phyloP scores from a whole-genome alignment of 92 coral and sea anemone genomes.

The Paragorgia papillata region DNA sequence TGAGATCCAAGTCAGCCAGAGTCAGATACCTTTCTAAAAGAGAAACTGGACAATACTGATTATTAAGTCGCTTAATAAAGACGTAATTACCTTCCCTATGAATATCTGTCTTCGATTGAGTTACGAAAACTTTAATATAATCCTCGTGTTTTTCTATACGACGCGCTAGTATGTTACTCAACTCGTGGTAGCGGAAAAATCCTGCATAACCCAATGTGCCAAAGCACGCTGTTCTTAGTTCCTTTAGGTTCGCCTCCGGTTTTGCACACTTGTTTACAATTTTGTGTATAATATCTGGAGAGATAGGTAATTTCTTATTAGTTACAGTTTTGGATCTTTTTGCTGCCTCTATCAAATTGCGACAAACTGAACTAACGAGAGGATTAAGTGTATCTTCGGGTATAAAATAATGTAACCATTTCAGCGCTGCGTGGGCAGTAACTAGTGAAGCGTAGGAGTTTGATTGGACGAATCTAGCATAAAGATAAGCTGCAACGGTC shows the following conservation, averaged over 20 bases:
- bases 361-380: conserved; percentile 9
- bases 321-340: conserved; percentile 34
- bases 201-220: conserved; percentile 60
- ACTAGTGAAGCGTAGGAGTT: conserved; percentile 22
- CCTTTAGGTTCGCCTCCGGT: conserved; percentile 33
- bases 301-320: conserved; percentile 40
- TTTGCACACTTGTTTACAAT: conserved; percentile 32
- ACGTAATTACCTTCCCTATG: conserved; percentile 43
- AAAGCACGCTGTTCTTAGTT: conserved; percentile 42
- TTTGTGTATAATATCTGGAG: conserved; percentile 37
- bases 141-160: background rate
- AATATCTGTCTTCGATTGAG: conserved; percentile 48
- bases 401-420: conserved; percentile 53
- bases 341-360: conserved; percentile 37
- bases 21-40: background rate
- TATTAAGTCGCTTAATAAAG: conserved; percentile 5
- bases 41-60: conserved; percentile 39
- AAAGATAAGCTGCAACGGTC: background rate
- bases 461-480: background rate
- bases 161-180: background rate
- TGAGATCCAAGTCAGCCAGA: conserved; percentile 6
- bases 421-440: background rate
- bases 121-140: conserved; percentile 37
- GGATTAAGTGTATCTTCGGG: conserved; percentile 8
- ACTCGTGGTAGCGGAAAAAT: conserved; percentile 37